Evolutionary conservation across 1,140 invertebrate genomes (phyloP).

Genomic region (Harpegnathos saltator): DNA sequence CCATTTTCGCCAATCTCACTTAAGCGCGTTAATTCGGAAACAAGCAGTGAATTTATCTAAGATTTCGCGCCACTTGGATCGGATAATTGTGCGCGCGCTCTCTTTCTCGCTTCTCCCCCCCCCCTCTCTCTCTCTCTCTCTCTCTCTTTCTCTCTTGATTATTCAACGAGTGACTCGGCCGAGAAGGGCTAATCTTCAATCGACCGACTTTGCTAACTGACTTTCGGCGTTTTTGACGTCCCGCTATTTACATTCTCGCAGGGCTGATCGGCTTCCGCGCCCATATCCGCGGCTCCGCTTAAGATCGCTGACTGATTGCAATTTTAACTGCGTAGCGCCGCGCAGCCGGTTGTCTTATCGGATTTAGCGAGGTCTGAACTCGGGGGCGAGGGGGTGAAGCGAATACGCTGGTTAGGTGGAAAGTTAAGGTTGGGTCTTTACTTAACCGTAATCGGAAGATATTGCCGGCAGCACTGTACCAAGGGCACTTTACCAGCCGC

Average conservation of each 20-base stretch:
- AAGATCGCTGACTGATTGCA: constrained; percentile 77
- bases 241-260: constrained; percentile 16
- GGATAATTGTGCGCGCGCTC: no score
- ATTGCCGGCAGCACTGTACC: constrained; percentile 84
- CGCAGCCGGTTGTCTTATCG: constrained; percentile 77
- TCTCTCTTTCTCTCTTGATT: no score
- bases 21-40: constrained; percentile 51
- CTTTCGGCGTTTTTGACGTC: neutral
- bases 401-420: constrained; percentile 78
- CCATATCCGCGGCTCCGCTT: constrained; percentile 71
- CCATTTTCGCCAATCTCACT: constrained; percentile 22
- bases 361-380: constrained; percentile 77
- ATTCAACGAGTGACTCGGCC: no score
- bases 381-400: constrained; percentile 46
- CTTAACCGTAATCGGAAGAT: constrained; percentile 86
- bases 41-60: constrained; percentile 31
- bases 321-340: constrained; percentile 76
- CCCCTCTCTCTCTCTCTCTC: no score
- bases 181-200: no score
- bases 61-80: constrained; percentile 9
- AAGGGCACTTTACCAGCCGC: constrained; percentile 84
- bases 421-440: constrained; percentile 83
- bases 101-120: no score
- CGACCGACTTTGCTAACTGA: neutral
- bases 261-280: no score